Conservation (phyloP, 2,888 invertebrate genomes). For the Drosophila peninsularis region DNA sequence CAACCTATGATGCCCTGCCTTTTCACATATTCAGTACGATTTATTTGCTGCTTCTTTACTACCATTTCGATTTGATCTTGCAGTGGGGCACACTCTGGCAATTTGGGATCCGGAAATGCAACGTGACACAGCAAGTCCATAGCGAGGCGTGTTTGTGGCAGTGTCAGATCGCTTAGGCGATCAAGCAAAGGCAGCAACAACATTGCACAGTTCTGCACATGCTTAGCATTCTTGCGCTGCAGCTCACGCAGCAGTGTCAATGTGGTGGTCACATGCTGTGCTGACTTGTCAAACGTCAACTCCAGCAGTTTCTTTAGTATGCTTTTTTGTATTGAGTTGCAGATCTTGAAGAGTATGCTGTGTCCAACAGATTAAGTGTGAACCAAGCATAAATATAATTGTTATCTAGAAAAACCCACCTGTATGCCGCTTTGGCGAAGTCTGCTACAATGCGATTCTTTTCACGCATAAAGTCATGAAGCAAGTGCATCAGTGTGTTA, state of each 20-base stretch:
- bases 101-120: conserved; percentile 86
- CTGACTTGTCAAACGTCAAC: conserved; percentile 80
- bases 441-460: conserved; percentile 86
- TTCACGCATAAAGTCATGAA: conserved; percentile 86
- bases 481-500: conserved; percentile 86
- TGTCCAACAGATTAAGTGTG: neutral
- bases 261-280: conserved; percentile 78
- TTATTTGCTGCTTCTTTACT: conserved; percentile 92
- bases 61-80: conserved; percentile 93
- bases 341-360: conserved; percentile 81
- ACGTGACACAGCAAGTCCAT: conserved; percentile 92
- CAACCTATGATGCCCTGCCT: conserved; percentile 91
- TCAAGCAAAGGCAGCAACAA: conserved; percentile 87
- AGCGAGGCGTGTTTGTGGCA: conserved; percentile 90
- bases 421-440: conserved; percentile 87
- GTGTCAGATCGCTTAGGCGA: conserved; percentile 89
- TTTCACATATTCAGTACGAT: conserved; percentile 87
- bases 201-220: conserved; percentile 83
- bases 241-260: conserved; percentile 80
- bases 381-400: neutral
- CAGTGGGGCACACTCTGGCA: conserved; percentile 88
- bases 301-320: conserved; percentile 82
- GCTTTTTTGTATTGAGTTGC: conserved; percentile 80
- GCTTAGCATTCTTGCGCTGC: conserved; percentile 77
- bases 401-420: conserved; percentile 70